Base-by-base conservation (phyloP, 1,140 invertebrate genomes). In the Tetraneura akinire region DNA sequence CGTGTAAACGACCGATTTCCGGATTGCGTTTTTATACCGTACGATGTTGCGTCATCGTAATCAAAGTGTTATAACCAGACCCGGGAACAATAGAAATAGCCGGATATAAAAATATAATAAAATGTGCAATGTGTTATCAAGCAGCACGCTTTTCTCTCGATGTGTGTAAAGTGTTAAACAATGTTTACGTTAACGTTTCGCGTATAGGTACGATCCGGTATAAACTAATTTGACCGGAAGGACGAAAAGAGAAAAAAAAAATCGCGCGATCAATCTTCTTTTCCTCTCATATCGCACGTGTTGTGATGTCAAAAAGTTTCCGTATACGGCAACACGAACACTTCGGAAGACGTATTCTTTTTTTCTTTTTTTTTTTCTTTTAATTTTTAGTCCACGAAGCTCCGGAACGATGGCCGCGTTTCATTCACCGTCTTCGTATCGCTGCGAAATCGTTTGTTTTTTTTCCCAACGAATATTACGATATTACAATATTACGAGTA, bases 151-250 rank as follows among this genome's bases (percentile, higher is more conserved):
- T 21, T 62, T 3, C 16, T 1, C 5, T 23, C 3, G 60, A 16
- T 10, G 29, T 62, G 62, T 6, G 62, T 5, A n/a, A 37, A 21
- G 29, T 21, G 62, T 66, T 42, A 21, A 42, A 66, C 32, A 21
- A 66, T 42, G 62, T 66, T 66, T 66, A 21, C n/a, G 32, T 21
- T 18, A 21, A 37, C 62, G 11, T 66, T 42, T 66, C 32, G 32
- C 21, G 42, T 66, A 37, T 37, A 37, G 32, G 32, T 37, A 4
- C 3, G 32, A 4, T 37, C 3, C n/a, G n/a, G 37, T 18, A 21
- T 66, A 42, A 66, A 42, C 62, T n/a, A 42, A 66, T 66, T 66
- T 42, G 62, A 18, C 9, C 60, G 14, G 26, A 26, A 23, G 14
- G 55, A 1, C 10, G 9, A 55, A 26, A 4, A 23, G 1, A 60